Evolutionary conservation across 2,797 vertebrate species (phyloP).

Genomic region (Phoeniculus purpureus): DNA sequence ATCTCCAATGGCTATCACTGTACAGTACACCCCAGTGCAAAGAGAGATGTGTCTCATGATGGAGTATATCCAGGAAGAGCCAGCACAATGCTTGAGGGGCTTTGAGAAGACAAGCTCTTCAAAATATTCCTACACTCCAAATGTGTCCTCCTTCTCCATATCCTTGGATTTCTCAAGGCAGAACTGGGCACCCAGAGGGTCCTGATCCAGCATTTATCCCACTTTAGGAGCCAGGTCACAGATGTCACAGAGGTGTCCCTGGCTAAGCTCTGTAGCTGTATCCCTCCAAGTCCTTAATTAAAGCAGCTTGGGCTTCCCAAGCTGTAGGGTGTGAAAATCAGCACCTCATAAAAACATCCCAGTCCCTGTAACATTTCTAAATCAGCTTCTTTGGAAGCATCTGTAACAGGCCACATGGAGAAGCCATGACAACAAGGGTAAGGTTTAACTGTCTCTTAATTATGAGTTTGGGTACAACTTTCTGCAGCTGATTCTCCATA

Average conservation of each 20-base stretch:
- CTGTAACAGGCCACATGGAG: not conserved
- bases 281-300: not conserved
- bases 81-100: fast-evolving
- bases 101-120: not conserved
- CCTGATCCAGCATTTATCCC: not conserved
- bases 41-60: conserved; percentile 8
- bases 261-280: not conserved
- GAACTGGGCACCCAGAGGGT: not conserved
- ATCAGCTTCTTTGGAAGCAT: conserved; percentile 2
- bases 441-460: not conserved
- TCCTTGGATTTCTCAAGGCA: not conserved
- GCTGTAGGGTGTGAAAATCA: not conserved
- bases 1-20: not conserved
- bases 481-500: not conserved
- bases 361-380: conserved; percentile 2
- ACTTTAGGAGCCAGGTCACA: not conserved
- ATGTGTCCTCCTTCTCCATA: not conserved
- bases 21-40: not conserved
- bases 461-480: not conserved
- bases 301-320: not conserved
- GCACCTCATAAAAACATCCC: not conserved
- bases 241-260: not conserved
- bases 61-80: not conserved
- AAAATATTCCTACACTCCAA: not conserved
- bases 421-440: not conserved